Percentiles rank a stretch among this genome's conserved stretches.
phyloP scores from a whole-genome alignment of 2,113 vertebrate species.

The Leucopsar rothschildi region DNA sequence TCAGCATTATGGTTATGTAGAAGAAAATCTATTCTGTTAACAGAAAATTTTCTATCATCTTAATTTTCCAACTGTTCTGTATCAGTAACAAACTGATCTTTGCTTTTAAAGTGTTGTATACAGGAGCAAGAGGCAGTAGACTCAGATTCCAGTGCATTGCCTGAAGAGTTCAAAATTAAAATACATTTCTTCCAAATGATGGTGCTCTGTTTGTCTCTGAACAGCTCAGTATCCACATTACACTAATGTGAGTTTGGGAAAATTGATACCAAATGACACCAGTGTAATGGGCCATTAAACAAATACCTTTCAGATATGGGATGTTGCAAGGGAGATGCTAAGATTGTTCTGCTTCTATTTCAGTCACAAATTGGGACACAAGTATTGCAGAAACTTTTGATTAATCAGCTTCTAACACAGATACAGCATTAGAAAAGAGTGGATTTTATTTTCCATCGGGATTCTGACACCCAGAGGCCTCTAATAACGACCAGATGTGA shows the following conservation, averaged over 20 bases:
- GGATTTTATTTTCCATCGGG: slow-evolving; percentile 32
- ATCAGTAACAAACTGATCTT: not conserved
- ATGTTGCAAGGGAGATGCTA: not conserved
- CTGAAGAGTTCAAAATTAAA: not conserved
- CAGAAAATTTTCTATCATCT: not conserved
- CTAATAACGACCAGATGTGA: slow-evolving; percentile 28
- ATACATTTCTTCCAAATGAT: not conserved
- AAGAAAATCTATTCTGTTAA: not conserved
- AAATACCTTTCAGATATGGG: not conserved
- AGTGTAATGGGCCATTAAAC: not conserved
- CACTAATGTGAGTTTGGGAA: not conserved
- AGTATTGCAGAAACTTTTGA: not conserved
- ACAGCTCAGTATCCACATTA: not conserved
- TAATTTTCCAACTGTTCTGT: not conserved
- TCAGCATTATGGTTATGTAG: not conserved
- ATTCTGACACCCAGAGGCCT: slow-evolving; percentile 26
- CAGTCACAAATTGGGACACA: not conserved
- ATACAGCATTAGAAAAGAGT: not conserved
- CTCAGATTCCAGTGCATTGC: not conserved
- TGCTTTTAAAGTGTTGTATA: not conserved
- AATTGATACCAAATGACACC: not conserved
- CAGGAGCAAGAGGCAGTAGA: not conserved
- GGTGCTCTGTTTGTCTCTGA: not conserved
- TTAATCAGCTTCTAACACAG: not conserved
- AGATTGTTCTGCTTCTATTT: not conserved